Evolutionary conservation across 2,797 vertebrate species (phyloP), one percentile per base, ranked within the genome.

Genomic region (Trichosurus vulpecula): DNA sequence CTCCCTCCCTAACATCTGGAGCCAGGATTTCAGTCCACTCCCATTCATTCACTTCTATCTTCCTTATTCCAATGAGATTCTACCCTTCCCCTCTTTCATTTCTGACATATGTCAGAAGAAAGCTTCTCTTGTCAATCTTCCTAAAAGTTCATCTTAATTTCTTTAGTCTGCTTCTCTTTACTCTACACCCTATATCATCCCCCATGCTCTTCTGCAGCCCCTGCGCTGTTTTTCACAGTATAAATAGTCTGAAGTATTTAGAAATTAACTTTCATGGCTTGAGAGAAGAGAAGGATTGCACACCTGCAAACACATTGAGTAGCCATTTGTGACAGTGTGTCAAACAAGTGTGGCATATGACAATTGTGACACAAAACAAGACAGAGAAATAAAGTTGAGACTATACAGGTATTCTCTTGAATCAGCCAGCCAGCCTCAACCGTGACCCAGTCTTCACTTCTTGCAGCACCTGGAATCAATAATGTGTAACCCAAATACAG

Each of bases 1-100:
- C 97, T 94, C 97, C 97, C 25, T 87, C 22, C 94, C 90, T 54
- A 95, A 93, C 96, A 92, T 94, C 94, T 94, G 94, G 52, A 94
- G 51, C 12, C 19, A 74, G 58, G 53, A 54, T 8, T 56, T 47
- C 29, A 14, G 74, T 96, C 35, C 4, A 56, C 93, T 92, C 91
- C 94, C 95, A 94, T 90, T 92, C 74, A 27, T 22, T 53, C 54
- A 52, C 81, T 95, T 94, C 94, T 95, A 87, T 58, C 52, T 51
- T 29, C 31, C 66, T 29, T 93, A 1, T 27, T 47, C 11, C 0
- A 87, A 27, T 51, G 8, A 89, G 25, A 8, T 9, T 61, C 13
- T 29, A 0, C 30, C 52, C 51, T 54, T 41, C 54, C 35, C 54
- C 55, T 31, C n/a, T 14, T 3, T 9, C 9, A 2, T 66, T 25